Evolutionary conservation across 2,113 vertebrate species (phyloP), one percentile per base, ranked within the genome.

Genomic region (Calidris pugnax): DNA sequence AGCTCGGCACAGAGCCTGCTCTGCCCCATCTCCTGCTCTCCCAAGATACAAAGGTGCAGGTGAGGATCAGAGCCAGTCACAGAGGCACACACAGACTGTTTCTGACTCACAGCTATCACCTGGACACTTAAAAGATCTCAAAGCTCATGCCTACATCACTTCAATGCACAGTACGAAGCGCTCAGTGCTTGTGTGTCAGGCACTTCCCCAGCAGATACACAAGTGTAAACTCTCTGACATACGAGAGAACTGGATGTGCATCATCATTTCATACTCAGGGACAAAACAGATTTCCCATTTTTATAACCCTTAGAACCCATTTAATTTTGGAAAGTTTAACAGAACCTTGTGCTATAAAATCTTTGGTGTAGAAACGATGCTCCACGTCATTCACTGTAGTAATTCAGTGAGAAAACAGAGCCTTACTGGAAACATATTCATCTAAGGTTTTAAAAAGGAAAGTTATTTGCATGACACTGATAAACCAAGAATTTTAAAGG

Each of bases 321-420:
- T 83, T n/a, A 2, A 14, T 37, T 90, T 78, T 64, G 16, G 11
- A 37, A 89, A 57, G 66, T 57, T 74, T 47, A 84, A 76, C 30
- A 66, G 17, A 48, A 39, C 43, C 35, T 48, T 85, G 75, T 75
- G 4, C 59, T 45, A 14, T 18, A 59, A 90, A 69, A 53, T 2
- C n/a, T 47, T 43, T 30, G 16, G 8, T 12, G 3, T 21, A 72
- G 32, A 55, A 22, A 75, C 0, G 4, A 72, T 12, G 30, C 18
- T 16, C 19, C 30, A 62, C 0, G 0, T 9, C 60, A 47, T 33
- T 76, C 26, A 67, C 26, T 74, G 68, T 5, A 82, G 35, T 30
- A 85, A 73, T 13, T 72, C 22, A 48, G 9, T 55, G 27, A 81
- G 45, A 80, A 88, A 89, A 71, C 6, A 76, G 24, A 57, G 3